These are phyloP conservation scores for Tribolium castaneum DNA, from an alignment of 1,140 invertebrate species.

Conservation along the genomic window DNA sequence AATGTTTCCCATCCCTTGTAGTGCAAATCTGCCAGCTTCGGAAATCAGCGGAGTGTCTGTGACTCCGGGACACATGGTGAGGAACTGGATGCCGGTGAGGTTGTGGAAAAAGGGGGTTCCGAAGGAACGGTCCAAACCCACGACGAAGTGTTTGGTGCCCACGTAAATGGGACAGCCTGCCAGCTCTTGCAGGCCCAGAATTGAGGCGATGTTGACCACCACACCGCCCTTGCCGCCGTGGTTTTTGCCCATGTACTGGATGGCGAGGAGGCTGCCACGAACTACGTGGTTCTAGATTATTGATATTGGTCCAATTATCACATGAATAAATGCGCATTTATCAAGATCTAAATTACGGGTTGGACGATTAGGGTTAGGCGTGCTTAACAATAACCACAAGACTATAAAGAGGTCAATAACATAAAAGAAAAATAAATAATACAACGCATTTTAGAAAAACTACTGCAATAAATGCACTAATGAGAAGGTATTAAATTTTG, in stretches of 20 bases:
- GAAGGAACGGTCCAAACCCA: constrained; percentile 67
- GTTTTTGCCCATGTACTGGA: constrained; percentile 66
- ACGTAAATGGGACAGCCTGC: constrained; percentile 65
- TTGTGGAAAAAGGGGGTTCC: constrained; percentile 60
- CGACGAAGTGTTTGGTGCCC: constrained; percentile 67
- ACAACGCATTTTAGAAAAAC: not conserved
- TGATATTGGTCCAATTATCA: too few relatives aligned
- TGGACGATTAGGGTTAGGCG: too few relatives aligned
- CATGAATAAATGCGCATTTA: too few relatives aligned
- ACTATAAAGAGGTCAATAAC: not conserved
- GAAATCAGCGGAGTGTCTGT: constrained; percentile 59
- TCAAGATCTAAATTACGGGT: too few relatives aligned
- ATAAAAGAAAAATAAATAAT: not conserved
- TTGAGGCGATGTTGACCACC: constrained; percentile 65
- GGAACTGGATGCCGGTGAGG: constrained; percentile 64
- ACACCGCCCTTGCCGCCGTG: constrained; percentile 65
- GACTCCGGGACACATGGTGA: constrained; percentile 65
- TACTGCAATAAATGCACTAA: not conserved
- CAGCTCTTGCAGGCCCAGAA: constrained; percentile 64
- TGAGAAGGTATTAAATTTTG: not conserved
- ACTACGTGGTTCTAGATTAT: constrained; percentile 63
- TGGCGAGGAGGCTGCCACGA: constrained; percentile 63
- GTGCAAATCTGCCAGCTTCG: constrained; percentile 56
- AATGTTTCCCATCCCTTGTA: constrained; percentile 63
- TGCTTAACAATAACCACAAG: too few relatives aligned